Evolutionary conservation across 1,140 invertebrate species (phyloP).

Genomic region (Tetraneura akinire): DNA sequence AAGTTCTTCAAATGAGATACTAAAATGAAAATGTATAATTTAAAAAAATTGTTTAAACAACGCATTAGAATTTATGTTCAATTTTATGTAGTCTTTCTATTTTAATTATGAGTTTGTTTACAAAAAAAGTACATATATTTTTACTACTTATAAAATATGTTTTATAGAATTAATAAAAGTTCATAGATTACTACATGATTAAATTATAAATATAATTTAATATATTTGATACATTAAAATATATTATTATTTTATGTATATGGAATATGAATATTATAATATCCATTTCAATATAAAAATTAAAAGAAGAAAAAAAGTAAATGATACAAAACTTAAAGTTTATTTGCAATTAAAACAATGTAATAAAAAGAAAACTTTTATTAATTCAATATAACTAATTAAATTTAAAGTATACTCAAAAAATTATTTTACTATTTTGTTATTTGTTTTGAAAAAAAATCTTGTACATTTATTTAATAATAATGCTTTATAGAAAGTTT

Average conservation of each 20-base stretch:
- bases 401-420: too few relatives aligned
- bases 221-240: not conserved
- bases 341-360: too few relatives aligned
- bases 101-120: constrained; percentile 1
- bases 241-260: constrained; percentile 14
- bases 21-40: not conserved
- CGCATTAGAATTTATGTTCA: constrained; percentile 1
- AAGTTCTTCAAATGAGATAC: constrained; percentile 9
- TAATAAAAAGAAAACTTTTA: too few relatives aligned
- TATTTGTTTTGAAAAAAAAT: too few relatives aligned
- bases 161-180: constrained; percentile 7
- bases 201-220: not conserved
- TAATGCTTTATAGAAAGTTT: too few relatives aligned
- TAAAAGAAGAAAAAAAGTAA: too few relatives aligned
- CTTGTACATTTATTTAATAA: too few relatives aligned
- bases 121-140: constrained; percentile 3
- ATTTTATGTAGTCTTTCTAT: constrained; percentile 7
- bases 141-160: constrained; percentile 32
- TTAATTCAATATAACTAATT: too few relatives aligned
- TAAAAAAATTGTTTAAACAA: not conserved
- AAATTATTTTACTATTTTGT: too few relatives aligned
- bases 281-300: too few relatives aligned
- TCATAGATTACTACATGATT: not conserved
- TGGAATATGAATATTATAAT: not conserved
- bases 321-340: too few relatives aligned